Conservation (phyloP, 2,797 vertebrate genomes). For the Peromyscus attwateri region DNA sequence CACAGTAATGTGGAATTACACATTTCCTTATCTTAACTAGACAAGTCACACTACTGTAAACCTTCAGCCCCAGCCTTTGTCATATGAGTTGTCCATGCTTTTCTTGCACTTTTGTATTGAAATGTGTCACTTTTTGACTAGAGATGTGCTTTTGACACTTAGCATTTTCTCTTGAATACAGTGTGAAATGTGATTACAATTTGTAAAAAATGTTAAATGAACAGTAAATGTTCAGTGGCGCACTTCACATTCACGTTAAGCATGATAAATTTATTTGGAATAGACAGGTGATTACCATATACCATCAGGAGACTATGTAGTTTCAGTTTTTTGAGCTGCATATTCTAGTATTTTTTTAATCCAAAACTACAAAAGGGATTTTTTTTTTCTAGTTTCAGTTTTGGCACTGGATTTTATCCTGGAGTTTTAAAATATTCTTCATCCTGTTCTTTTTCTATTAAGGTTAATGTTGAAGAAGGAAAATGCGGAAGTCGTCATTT, state of each 20-base stretch:
- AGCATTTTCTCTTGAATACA: slow-evolving; percentile 78
- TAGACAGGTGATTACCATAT: slow-evolving; percentile 74
- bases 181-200: slow-evolving; percentile 74
- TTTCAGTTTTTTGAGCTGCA: slow-evolving; percentile 87
- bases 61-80: slow-evolving; percentile 69
- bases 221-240: slow-evolving; percentile 82
- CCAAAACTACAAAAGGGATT: slow-evolving; percentile 81
- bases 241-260: slow-evolving; percentile 84
- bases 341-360: slow-evolving; percentile 84
- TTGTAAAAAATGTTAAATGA: slow-evolving; percentile 75
- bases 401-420: slow-evolving; percentile 93
- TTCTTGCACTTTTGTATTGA: slow-evolving; percentile 79
- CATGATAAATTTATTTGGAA: slow-evolving; percentile 85
- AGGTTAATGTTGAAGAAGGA: slow-evolving; percentile 99
- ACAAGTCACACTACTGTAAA: slow-evolving; percentile 73
- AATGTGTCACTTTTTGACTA: slow-evolving; percentile 71
- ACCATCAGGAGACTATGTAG: slow-evolving; percentile 82
- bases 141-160: slow-evolving; percentile 76
- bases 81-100: slow-evolving; percentile 65
- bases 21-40: slow-evolving; percentile 29
- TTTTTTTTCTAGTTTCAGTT: slow-evolving; percentile 92
- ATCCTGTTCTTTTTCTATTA: slow-evolving; percentile 99
- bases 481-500: slow-evolving; percentile 99
- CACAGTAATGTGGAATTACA: slow-evolving; percentile 66
- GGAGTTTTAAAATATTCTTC: slow-evolving; percentile 97